Conservation (phyloP, 1,140 invertebrate species). For the Drosophila punjabiensis region DNA sequence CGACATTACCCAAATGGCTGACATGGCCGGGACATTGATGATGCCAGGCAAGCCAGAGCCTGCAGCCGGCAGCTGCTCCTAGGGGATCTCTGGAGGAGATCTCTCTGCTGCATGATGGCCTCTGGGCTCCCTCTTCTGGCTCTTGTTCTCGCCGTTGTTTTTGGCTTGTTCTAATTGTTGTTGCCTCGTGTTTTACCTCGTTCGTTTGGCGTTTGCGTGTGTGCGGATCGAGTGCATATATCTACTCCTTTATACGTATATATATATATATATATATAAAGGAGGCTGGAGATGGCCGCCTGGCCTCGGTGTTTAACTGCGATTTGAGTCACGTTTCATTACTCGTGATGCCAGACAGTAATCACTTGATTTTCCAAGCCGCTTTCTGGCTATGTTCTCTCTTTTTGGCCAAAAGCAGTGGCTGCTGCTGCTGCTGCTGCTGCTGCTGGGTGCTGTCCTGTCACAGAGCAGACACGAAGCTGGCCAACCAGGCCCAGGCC, state of each 20-base stretch:
- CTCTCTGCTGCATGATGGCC: slow-evolving; percentile 8
- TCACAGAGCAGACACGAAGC: slow-evolving; percentile 56
- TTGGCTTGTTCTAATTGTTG: slow-evolving; percentile 81
- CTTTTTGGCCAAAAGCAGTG: neutral
- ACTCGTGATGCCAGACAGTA: slow-evolving; percentile 82
- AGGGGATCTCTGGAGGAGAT: slow-evolving; percentile 32
- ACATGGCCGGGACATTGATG: slow-evolving; percentile 76
- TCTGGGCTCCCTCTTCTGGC: neutral
- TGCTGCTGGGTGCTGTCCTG: slow-evolving; percentile 47
- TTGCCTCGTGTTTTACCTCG: slow-evolving; percentile 70
- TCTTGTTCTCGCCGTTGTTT: slow-evolving; percentile 47
- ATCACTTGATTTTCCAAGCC: slow-evolving; percentile 77
- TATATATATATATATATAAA: slow-evolving; percentile 4
- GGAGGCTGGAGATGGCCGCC: slow-evolving; percentile 13
- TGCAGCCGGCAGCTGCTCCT: slow-evolving; percentile 12
- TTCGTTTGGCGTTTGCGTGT: slow-evolving; percentile 53
- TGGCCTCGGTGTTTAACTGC: slow-evolving; percentile 72
- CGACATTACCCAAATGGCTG: slow-evolving; percentile 77
- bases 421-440: slow-evolving; percentile 29
- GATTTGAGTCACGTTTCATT: slow-evolving; percentile 84
- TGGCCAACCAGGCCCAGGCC: slow-evolving; percentile 8
- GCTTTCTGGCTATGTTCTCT: slow-evolving; percentile 28
- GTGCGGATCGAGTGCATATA: slow-evolving; percentile 24
- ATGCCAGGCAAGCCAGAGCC: slow-evolving; percentile 24
- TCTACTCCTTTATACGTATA: neutral